Evolutionary conservation across 2,797 vertebrate species (phyloP).

Genomic region (Thalassophryne amazonica): DNA sequence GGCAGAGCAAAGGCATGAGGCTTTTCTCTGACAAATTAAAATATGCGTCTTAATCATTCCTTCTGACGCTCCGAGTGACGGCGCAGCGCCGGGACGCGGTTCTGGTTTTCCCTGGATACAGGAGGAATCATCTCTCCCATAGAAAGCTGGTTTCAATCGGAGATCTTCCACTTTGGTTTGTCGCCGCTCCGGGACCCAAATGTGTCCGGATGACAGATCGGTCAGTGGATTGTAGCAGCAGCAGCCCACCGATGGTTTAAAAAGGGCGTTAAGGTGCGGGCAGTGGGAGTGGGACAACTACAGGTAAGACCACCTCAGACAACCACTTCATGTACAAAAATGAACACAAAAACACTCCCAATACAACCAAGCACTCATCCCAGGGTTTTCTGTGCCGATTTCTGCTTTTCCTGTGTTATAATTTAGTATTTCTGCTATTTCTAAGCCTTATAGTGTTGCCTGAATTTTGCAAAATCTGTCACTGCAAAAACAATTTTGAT

Average conservation of each 20-base stretch:
- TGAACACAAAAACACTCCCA: too few species aligned
- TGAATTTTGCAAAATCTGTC: too few species aligned
- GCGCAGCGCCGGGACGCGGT: constrained; percentile 12
- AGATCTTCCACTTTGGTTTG: background rate
- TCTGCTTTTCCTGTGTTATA: too few species aligned
- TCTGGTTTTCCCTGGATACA: constrained; percentile 10
- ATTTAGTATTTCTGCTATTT: too few species aligned
- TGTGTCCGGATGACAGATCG: constrained; percentile 37
- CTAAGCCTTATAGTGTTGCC: too few species aligned
- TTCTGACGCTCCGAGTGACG: background rate
- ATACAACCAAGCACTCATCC: too few species aligned
- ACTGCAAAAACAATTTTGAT: too few species aligned
- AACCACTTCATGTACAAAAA: too few species aligned
- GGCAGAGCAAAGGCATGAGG: constrained; percentile 19
- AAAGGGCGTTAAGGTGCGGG: constrained; percentile 77
- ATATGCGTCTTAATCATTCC: background rate
- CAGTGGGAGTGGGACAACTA: constrained; percentile 76
- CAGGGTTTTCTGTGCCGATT: too few species aligned
- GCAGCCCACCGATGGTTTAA: constrained; percentile 77
- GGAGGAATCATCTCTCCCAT: too few species aligned
- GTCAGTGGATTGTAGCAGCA: constrained; percentile 74
- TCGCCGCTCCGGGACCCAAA: constrained; percentile 33
- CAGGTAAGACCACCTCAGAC: constrained; percentile 62
- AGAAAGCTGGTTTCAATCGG: background rate
- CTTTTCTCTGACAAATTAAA: background rate